Evolutionary conservation across 2,797 vertebrate genomes (phyloP), one percentile per base, ranked within the genome.

Genomic region (Erpetoichthys calabaricus): DNA sequence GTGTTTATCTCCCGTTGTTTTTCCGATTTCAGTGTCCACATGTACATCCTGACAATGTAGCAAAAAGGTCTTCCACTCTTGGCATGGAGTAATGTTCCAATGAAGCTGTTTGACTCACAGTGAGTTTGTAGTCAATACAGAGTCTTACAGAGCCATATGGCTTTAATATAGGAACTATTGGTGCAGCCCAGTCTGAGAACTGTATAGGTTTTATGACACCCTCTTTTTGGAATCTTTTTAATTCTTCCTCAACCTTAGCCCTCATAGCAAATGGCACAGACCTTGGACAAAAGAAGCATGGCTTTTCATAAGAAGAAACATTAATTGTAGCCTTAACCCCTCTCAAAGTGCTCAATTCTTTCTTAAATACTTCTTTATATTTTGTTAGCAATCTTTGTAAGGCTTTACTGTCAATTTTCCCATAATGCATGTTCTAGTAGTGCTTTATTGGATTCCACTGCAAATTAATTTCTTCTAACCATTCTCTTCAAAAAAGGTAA

Each of bases 1-100:
- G 53, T 66, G 7, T 64, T 63, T 7, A 62, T 45, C 7, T 44
- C 53, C 42, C 59, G 10, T 45, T 62, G 62, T 8, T 47, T 44
- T n/a, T 57, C 56, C 6, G 59, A 64, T 2, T 60, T n/a, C n/a
- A n/a, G n/a, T n/a, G n/a, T n/a, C n/a, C n/a, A n/a, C n/a, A n/a
- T n/a, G n/a, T 25, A 25, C 6, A 8, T 53, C 7, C 51, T n/a
- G 5, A 8, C 1, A 53, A 53, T 41, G 8, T 43, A 6, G n/a
- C 41, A 10, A 53, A 8, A 41, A 4, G 44, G 41, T 53, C 52
- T 53, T 53, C 52, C 44, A 52, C 51, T 25, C 25, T 25, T 25
- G 25, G 25, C 25, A 25, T 25, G 25, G 25, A 25, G 25, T 25
- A 25, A 25, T 6, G 8, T 52, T 52, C 51, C 25, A 52, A 8